phyloP scores from a whole-genome alignment of 2,888 invertebrate genomes.

The Zootermopsis nevadensis region DNA sequence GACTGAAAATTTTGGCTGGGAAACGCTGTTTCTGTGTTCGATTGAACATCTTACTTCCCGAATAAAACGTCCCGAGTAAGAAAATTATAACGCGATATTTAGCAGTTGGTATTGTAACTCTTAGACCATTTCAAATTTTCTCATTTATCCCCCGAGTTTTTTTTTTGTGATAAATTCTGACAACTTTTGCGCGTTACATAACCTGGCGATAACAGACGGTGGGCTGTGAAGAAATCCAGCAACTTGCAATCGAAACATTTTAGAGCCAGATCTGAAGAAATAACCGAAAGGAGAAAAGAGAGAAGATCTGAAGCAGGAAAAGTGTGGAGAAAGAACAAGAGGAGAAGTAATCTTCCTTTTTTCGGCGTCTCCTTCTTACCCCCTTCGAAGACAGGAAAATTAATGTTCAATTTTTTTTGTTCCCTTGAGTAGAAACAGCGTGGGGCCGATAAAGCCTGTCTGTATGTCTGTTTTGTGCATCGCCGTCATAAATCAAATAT shows the following conservation, averaged over 20 bases:
- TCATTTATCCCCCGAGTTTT: too few relatives aligned
- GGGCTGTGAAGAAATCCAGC: background rate
- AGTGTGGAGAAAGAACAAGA: slow-evolving; percentile 21
- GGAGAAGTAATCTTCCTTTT: slow-evolving; percentile 4
- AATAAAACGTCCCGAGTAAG: too few relatives aligned
- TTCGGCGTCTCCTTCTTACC: slow-evolving; percentile 1
- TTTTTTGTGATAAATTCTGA: too few relatives aligned
- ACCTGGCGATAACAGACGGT: too few relatives aligned
- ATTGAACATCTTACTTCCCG: too few relatives aligned
- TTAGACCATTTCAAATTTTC: too few relatives aligned
- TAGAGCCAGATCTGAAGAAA: background rate
- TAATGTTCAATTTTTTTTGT: slow-evolving; percentile 38
- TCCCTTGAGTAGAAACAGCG: slow-evolving; percentile 2
- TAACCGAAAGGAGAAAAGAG: background rate
- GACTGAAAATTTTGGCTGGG: too few relatives aligned
- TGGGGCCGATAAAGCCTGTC: slow-evolving; percentile 21
- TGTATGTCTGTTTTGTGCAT: slow-evolving; percentile 36
- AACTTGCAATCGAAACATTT: background rate
- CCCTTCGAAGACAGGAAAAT: slow-evolving; percentile 42
- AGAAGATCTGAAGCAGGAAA: background rate
- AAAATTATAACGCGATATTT: too few relatives aligned
- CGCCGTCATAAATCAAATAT: slow-evolving; percentile 37
- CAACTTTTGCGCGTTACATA: too few relatives aligned
- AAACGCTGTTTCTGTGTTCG: too few relatives aligned
- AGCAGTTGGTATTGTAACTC: too few relatives aligned